These are phyloP conservation scores for Cichlasoma orientale DNA, from an alignment of 2,797 vertebrate genomes.

Conservation along the genomic window DNA sequence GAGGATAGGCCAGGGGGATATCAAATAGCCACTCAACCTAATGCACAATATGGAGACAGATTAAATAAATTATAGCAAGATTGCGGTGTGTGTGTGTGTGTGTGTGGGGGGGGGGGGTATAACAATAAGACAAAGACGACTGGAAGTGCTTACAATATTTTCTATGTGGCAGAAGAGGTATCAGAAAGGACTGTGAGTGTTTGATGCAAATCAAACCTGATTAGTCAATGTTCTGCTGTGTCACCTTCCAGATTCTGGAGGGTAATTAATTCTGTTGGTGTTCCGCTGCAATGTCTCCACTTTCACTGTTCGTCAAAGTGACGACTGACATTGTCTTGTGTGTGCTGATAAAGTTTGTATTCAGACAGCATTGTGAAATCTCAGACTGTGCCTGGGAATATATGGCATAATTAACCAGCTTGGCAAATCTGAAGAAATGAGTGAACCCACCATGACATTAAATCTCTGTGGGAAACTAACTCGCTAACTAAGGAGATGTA, in stretches of 20 bases:
- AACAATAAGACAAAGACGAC: slow-evolving; percentile 1
- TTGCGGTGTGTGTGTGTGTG: not conserved
- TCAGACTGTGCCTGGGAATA: slow-evolving; percentile 12
- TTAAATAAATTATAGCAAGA: not conserved
- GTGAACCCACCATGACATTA: slow-evolving; percentile 7
- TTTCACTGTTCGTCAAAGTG: slow-evolving; percentile 47
- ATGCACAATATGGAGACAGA: not conserved
- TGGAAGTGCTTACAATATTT: slow-evolving; percentile 2
- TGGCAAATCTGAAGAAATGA: slow-evolving; percentile 32
- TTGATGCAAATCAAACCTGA: slow-evolving; percentile 63
- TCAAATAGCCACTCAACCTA: slow-evolving; percentile 1
- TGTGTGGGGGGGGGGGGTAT: not conserved
- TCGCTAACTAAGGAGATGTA: slow-evolving; percentile 7
- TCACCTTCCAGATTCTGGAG: slow-evolving; percentile 57
- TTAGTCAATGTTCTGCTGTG: slow-evolving; percentile 60
- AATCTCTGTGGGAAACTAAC: slow-evolving; percentile 28
- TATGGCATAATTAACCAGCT: slow-evolving; percentile 39
- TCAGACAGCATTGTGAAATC: slow-evolving; percentile 26
- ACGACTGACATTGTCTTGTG: slow-evolving; percentile 48
- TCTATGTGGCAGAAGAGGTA: slow-evolving; percentile 19
- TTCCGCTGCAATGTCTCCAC: slow-evolving; percentile 42
- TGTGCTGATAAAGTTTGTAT: slow-evolving; percentile 48
- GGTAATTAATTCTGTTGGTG: slow-evolving; percentile 64
- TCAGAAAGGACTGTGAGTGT: slow-evolving; percentile 36
- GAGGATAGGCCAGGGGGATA: slow-evolving; percentile 5